Conservation (phyloP, 2,888 invertebrate genomes). For the Pristionchus exspectatus region DNA sequence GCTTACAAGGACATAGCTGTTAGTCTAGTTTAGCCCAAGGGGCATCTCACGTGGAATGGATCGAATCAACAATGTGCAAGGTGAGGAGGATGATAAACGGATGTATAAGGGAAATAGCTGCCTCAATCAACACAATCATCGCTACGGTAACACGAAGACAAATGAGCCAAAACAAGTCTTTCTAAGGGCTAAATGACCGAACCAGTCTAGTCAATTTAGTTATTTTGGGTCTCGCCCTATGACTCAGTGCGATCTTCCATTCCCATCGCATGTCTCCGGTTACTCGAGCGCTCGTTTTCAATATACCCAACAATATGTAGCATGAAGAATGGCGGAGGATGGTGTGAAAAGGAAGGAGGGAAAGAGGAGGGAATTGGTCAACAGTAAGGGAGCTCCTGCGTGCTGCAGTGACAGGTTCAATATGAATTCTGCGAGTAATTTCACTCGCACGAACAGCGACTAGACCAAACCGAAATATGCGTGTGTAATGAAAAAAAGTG, state of each 20-base stretch:
- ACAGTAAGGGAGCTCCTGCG: background rate
- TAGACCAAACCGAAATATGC: background rate
- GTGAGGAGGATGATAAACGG: too few species aligned
- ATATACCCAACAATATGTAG: background rate
- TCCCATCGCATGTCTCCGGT: background rate
- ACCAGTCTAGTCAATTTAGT: too few species aligned
- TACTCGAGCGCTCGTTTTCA: background rate
- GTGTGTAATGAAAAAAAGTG: slow-evolving; percentile 26
- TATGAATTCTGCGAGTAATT: slow-evolving; percentile 27
- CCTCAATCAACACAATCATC: too few species aligned
- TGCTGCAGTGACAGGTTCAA: background rate
- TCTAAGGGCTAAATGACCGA: too few species aligned
- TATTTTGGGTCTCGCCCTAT: background rate
- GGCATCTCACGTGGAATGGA: too few species aligned
- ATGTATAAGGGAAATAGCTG: too few species aligned
- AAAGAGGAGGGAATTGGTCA: background rate
- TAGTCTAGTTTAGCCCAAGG: too few species aligned
- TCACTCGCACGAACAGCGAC: background rate
- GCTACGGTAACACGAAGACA: too few species aligned
- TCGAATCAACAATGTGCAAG: too few species aligned
- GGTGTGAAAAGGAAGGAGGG: slow-evolving; percentile 17
- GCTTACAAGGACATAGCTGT: too few species aligned
- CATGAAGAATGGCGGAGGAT: background rate
- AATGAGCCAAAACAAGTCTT: too few species aligned
- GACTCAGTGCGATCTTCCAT: background rate